Percentiles rank a stretch among this genome's conserved stretches.
These are phyloP conservation scores for Nothoprocta perdicaria DNA, from an alignment of 2,113 vertebrate genomes.

Conservation along the genomic window DNA sequence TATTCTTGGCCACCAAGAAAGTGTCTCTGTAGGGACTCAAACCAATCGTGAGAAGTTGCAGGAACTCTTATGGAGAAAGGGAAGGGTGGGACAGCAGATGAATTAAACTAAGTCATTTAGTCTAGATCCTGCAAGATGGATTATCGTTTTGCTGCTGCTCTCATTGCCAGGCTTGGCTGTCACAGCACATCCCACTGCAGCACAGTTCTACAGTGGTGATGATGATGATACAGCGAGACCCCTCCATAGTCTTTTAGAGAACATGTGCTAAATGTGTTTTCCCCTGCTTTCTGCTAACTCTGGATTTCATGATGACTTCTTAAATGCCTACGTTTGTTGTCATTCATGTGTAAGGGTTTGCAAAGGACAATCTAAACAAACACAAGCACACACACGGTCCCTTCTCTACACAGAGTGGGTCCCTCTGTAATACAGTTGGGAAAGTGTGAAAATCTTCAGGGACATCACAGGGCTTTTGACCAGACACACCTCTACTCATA, in stretches of 20 bases:
- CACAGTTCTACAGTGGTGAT: background rate
- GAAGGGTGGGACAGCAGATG: background rate
- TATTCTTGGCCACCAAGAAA: background rate
- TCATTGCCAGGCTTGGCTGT: background rate
- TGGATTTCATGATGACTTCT: background rate
- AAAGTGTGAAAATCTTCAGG: background rate
- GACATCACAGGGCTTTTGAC: background rate
- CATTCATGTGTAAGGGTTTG: background rate
- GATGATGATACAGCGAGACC: background rate
- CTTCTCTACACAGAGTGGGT: background rate
- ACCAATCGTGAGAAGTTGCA: background rate
- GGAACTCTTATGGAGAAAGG: background rate
- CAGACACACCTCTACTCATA: background rate
- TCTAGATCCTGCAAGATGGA: background rate
- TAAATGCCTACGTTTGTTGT: background rate
- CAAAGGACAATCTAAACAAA: background rate
- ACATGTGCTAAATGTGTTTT: background rate
- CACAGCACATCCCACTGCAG: background rate
- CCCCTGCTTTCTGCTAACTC: background rate
- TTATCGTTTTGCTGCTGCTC: background rate
- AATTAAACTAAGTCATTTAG: background rate
- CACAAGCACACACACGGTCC: background rate
- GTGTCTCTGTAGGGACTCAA: background rate
- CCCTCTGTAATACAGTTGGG: background rate
- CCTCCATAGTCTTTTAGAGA: background rate